Base-by-base conservation (phyloP, 2,797 vertebrate species). In the Kryptopterus vitreolus region DNA sequence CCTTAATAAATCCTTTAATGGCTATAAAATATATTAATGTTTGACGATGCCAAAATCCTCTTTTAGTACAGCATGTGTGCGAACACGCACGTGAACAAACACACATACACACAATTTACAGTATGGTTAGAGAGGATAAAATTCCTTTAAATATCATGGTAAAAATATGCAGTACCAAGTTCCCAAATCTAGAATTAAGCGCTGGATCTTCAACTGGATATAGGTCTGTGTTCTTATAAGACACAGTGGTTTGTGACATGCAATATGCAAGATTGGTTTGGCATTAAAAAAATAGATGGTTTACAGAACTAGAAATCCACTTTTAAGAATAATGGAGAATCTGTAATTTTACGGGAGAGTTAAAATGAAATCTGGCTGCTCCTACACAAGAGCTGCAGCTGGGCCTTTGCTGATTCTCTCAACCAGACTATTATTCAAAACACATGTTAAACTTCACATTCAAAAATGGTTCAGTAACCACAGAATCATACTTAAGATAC, bases 161-260 rank as follows among this genome's bases (percentile, higher is more conserved):
- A 46, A 16, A 75, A 75, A 75, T 46, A 16, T 58, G 15, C 72
- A 59, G 72, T 59, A 59, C 35, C 35, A 20, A 43, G 35, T 74
- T 13, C n/a, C n/a, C 72, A 75, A 75, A 46, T 75, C 35, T 59
- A 29, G 35, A 75, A 61, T 75, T 29, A 46, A 4, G 29, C 61
- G 16, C 38, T 35, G 29, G 29, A 72, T 35, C 26, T 55, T 35
- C 55, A 13, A 55, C 20, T 16, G 35, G 29, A 35, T 58, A 33
- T 35, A 43, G 2, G 18, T 46, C 33, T 18, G 26, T 59, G 20
- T 22, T 38, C 22, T 38, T 2, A 58, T 26, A 22, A 43, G 52
- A 73, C 71, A 57, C 38, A 73, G 33, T 38, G n/a, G 7, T 73
- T 73, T 73, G 31, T 58, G 20, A n/a, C 26, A 58, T 58, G 53